Percentiles rank a stretch among this genome's conserved stretches.
Evolutionary conservation across 1,140 invertebrate species (phyloP).

Genomic region (Druon quercuslanigerum): DNA sequence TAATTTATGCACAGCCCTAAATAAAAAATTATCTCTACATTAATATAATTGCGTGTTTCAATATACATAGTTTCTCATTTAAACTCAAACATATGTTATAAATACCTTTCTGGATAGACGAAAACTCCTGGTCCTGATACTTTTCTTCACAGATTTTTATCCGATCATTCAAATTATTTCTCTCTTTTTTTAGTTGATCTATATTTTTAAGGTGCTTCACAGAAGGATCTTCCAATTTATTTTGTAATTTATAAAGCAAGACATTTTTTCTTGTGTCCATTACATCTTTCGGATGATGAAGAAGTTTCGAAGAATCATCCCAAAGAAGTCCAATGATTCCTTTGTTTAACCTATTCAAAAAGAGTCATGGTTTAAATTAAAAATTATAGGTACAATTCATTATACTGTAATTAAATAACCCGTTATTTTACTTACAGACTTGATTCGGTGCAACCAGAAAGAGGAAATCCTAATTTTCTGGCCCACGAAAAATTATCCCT

Average conservation of each 20-base stretch:
- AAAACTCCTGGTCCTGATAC: conserved; percentile 60
- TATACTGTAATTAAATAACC: not conserved
- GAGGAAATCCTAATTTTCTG: conserved; percentile 9
- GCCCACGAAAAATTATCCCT: conserved; percentile 23
- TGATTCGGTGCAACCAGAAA: conserved; percentile 16
- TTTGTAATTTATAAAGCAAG: conserved; percentile 62
- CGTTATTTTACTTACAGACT: not conserved
- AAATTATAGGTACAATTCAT: not conserved
- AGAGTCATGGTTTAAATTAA: not conserved
- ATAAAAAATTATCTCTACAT: conserved; percentile 33
- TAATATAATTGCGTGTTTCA: not conserved
- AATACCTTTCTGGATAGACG: conserved; percentile 61
- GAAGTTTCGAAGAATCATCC: conserved; percentile 59
- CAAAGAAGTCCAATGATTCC: conserved; percentile 62
- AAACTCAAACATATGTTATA: not conserved
- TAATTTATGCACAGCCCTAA: too few species aligned
- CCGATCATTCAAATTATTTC: conserved; percentile 48
- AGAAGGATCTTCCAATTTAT: conserved; percentile 46
- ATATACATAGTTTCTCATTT: too few species aligned
- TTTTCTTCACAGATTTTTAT: conserved; percentile 59
- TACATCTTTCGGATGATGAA: conserved; percentile 56
- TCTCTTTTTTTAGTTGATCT: conserved; percentile 52
- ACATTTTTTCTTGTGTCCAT: conserved; percentile 64
- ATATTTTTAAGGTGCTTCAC: conserved; percentile 58
- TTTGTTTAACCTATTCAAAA: conserved; percentile 58